Evolutionary conservation across 2,797 vertebrate species (phyloP).

Genomic region (Argya squamiceps): DNA sequence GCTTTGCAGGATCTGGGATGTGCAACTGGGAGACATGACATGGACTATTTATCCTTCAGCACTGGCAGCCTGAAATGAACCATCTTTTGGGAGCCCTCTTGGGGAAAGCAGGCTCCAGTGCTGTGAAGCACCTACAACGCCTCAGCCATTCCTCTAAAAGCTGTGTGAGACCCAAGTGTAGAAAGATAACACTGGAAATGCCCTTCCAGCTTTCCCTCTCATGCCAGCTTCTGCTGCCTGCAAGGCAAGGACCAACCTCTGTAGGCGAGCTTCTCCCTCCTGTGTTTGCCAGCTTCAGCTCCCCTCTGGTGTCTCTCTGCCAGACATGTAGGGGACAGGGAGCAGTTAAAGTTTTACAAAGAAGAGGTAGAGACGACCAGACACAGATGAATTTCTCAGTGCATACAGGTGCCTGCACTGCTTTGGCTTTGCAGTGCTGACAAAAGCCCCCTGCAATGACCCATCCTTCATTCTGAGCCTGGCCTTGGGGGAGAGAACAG

Average conservation of each 20-base stretch:
- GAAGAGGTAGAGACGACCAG: background rate
- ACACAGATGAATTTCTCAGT: background rate
- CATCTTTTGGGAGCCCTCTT: background rate
- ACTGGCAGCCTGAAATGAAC: background rate
- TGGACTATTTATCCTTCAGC: background rate
- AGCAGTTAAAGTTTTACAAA: background rate
- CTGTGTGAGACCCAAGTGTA: background rate
- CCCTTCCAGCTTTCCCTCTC: background rate
- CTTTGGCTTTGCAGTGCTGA: background rate
- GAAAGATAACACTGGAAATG: background rate
- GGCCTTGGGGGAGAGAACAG: background rate
- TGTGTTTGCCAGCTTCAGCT: background rate
- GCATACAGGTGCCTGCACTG: accelerated
- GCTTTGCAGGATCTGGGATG: background rate
- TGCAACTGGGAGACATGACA: accelerated
- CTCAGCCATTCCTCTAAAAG: background rate
- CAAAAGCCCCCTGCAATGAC: background rate
- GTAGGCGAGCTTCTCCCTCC: background rate
- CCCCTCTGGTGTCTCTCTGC: background rate
- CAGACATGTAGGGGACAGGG: background rate
- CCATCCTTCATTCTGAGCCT: background rate
- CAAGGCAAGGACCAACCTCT: accelerated
- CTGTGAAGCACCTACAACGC: background rate
- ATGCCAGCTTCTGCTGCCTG: background rate
- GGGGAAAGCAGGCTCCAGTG: background rate